phyloP scores from a whole-genome alignment of 2,113 vertebrate genomes.

The Mirounga angustirostris region DNA sequence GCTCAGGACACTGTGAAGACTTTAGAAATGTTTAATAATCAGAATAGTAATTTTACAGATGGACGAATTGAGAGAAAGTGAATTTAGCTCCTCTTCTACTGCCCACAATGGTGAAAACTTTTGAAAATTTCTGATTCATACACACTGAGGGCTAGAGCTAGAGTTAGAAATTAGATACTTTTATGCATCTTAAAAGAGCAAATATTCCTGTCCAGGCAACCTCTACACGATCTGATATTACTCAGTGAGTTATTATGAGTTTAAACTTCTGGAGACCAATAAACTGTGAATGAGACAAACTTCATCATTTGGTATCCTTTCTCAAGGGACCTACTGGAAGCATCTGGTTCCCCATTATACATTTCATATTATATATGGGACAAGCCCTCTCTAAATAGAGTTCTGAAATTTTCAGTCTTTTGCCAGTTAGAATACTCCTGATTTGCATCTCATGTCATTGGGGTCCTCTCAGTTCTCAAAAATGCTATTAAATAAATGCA shows the following conservation, averaged over 20 bases:
- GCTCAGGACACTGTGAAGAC: slow-evolving; percentile 37
- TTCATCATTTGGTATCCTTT: not conserved
- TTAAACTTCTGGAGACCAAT: not conserved
- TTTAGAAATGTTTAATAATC: slow-evolving; percentile 75
- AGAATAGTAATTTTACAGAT: slow-evolving; percentile 74
- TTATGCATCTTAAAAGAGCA: not conserved
- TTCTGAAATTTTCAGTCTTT: slow-evolving; percentile 25
- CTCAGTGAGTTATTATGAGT: not conserved
- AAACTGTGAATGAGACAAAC: not conserved
- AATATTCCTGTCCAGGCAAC: not conserved
- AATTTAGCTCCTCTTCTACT: slow-evolving; percentile 47
- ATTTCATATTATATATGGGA: not conserved
- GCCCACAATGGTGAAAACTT: not conserved
- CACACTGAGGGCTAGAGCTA: not conserved
- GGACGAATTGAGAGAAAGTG: slow-evolving; percentile 41
- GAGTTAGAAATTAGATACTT: slow-evolving; percentile 40
- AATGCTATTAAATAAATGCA: not conserved
- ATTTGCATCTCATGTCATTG: not conserved
- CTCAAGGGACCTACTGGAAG: not conserved
- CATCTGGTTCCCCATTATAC: not conserved
- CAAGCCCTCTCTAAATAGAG: not conserved
- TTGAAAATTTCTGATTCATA: not conserved
- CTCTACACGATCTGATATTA: not conserved
- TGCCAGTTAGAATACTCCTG: not conserved
- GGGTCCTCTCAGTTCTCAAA: not conserved